Evolutionary conservation across 2,888 invertebrate genomes (phyloP).

Genomic region (Tigriopus californicus): DNA sequence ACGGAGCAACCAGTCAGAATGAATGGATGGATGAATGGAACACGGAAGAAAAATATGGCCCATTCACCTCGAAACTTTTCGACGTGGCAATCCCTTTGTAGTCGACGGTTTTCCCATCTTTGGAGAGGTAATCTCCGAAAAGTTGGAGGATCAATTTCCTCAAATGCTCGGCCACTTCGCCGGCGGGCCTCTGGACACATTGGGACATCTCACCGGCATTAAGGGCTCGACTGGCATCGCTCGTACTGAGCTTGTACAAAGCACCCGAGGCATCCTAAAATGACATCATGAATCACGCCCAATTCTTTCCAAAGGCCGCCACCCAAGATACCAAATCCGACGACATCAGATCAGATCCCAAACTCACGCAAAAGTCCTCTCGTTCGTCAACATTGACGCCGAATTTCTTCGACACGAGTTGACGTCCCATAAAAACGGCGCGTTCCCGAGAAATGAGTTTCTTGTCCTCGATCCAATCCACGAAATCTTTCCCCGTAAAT

Average conservation of each 20-base stretch:
- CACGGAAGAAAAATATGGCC: too few relatives aligned
- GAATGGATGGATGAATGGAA: too few relatives aligned
- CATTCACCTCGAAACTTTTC: neutral
- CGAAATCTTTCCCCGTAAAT: slow-evolving; percentile 11
- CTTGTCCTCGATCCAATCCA: slow-evolving; percentile 1
- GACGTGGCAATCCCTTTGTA: slow-evolving; percentile 21
- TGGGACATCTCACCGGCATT: slow-evolving; percentile 4
- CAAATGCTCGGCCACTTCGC: slow-evolving; percentile 12
- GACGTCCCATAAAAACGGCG: slow-evolving; percentile 7
- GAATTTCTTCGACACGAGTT: slow-evolving; percentile 5
- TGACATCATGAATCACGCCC: neutral
- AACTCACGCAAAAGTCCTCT: neutral
- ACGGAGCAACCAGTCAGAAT: too few relatives aligned
- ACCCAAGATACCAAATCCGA: too few relatives aligned
- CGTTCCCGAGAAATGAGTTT: neutral
- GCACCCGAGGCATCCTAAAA: neutral
- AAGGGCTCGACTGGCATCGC: neutral
- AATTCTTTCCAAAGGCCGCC: neutral
- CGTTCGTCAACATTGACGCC: slow-evolving; percentile 1
- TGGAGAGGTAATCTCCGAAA: slow-evolving; percentile 1
- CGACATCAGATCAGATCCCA: too few relatives aligned
- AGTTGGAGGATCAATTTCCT: slow-evolving; percentile 12
- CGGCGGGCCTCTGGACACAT: slow-evolving; percentile 7
- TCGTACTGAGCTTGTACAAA: slow-evolving; percentile 7
- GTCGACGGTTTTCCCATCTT: slow-evolving; percentile 23